phyloP scores from a whole-genome alignment of 2,797 vertebrate genomes.

The Xiphorhynchus erythropygius region DNA sequence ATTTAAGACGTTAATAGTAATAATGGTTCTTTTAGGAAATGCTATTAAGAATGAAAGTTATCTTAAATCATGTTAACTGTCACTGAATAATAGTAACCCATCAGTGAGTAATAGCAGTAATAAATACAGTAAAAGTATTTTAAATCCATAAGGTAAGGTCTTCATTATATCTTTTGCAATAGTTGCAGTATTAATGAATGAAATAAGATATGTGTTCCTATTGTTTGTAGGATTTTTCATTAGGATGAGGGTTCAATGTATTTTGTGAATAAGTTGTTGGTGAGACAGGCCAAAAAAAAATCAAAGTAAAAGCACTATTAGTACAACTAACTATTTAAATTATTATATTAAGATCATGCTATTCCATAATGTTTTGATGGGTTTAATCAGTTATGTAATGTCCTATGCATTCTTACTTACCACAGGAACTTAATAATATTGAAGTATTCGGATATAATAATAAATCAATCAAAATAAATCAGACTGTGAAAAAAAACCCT shows the following conservation, averaged over 20 bases:
- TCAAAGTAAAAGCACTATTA: not conserved
- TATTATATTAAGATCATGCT: not conserved
- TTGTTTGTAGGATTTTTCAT: not conserved
- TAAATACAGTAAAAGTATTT: slow-evolving; percentile 20
- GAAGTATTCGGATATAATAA: not conserved
- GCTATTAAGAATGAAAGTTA: slow-evolving; percentile 7
- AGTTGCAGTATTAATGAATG: not conserved
- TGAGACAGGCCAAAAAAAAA: not conserved
- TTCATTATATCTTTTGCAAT: not conserved
- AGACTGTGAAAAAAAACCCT: fast-evolving
- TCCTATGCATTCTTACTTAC: not conserved
- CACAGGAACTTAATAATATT: not conserved
- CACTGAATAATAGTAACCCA: slow-evolving; percentile 1
- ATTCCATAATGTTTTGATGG: not conserved
- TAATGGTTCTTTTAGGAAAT: slow-evolving; percentile 38
- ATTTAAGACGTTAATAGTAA: slow-evolving; percentile 35
- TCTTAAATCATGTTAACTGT: slow-evolving; percentile 27
- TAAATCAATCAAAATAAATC: not conserved
- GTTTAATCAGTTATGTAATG: not conserved
- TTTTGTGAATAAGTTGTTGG: not conserved
- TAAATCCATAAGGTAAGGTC: not conserved
- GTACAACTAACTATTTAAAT: not conserved
- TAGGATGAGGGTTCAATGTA: not conserved
- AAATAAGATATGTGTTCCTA: not conserved
- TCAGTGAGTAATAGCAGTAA: not conserved